phyloP scores from a whole-genome alignment of 2,888 invertebrate species.

The Scaptomyza reducta region DNA sequence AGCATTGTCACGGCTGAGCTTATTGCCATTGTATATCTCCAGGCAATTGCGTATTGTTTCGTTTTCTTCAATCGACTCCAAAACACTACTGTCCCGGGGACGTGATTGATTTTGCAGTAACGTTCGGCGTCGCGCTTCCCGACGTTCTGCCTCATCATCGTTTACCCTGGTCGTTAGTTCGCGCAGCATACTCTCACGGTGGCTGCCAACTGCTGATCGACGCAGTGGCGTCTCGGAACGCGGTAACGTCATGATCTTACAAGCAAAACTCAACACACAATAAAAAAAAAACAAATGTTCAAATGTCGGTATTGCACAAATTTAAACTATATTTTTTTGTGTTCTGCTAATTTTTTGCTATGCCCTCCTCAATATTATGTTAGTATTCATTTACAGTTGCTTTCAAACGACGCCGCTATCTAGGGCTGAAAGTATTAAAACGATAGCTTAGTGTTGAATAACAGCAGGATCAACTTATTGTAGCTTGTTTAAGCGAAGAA shows the following conservation, averaged over 20 bases:
- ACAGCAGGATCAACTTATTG: neutral
- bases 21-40: constrained; percentile 92
- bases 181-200: constrained; percentile 68
- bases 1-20: constrained; percentile 95
- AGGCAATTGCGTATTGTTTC: constrained; percentile 91
- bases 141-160: constrained; percentile 87
- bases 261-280: neutral
- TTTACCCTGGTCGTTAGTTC: constrained; percentile 73
- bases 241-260: constrained; percentile 78
- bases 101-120: constrained; percentile 47
- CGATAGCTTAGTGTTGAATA: constrained; percentile 51
- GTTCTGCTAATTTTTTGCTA: constrained; percentile 41
- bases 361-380: constrained; percentile 38
- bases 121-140: constrained; percentile 82
- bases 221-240: constrained; percentile 81
- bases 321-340: constrained; percentile 25
- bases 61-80: constrained; percentile 84
- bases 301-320: neutral
- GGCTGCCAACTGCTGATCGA: constrained; percentile 78
- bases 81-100: constrained; percentile 46
- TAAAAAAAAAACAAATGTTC: too few species aligned
- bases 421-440: constrained; percentile 49
- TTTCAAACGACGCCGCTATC: constrained; percentile 73
- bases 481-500: neutral
- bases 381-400: constrained; percentile 76